Evolutionary conservation across 2,797 vertebrate species (phyloP).

Genomic region (Gephyroberyx darwinii): DNA sequence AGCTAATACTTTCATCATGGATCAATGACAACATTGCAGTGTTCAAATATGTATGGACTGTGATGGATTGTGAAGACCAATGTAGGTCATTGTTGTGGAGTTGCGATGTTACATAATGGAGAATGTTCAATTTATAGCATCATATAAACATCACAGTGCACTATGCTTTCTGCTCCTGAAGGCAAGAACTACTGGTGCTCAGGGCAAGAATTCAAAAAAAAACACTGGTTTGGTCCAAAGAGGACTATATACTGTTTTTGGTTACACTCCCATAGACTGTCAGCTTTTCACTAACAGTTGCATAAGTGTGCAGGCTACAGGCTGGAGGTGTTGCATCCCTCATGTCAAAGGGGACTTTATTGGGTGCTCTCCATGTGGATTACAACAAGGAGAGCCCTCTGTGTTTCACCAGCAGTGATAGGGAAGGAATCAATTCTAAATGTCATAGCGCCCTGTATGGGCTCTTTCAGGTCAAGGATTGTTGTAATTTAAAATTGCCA

Average conservation of each 20-base stretch:
- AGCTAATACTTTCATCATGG: neutral
- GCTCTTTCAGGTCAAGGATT: constrained; percentile 23
- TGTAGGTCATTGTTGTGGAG: neutral
- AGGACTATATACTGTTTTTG: constrained; percentile 15
- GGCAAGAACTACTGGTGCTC: neutral
- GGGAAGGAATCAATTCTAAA: constrained; percentile 53
- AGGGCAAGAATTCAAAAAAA: neutral
- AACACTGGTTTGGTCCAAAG: neutral
- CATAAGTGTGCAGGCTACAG: constrained; percentile 22
- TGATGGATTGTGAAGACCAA: neutral
- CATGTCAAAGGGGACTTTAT: constrained; percentile 54
- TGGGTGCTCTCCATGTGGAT: constrained; percentile 68
- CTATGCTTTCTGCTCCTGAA: neutral
- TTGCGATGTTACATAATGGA: constrained; percentile 18
- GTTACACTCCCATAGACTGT: constrained; percentile 11
- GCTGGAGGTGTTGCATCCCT: constrained; percentile 43
- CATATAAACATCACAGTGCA: neutral
- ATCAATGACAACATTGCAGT: constrained; percentile 7
- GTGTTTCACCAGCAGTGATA: constrained; percentile 51
- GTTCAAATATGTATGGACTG: neutral
- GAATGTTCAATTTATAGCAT: neutral
- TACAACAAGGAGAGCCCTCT: constrained; percentile 65
- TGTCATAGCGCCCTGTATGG: constrained; percentile 49
- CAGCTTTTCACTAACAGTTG: constrained; percentile 31
- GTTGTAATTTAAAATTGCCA: neutral